A percentile compares a stretch with the other conserved stretches of the same genome.
phyloP scores from a whole-genome alignment of 1,140 invertebrate genomes.

The Temnothorax nylanderi region DNA sequence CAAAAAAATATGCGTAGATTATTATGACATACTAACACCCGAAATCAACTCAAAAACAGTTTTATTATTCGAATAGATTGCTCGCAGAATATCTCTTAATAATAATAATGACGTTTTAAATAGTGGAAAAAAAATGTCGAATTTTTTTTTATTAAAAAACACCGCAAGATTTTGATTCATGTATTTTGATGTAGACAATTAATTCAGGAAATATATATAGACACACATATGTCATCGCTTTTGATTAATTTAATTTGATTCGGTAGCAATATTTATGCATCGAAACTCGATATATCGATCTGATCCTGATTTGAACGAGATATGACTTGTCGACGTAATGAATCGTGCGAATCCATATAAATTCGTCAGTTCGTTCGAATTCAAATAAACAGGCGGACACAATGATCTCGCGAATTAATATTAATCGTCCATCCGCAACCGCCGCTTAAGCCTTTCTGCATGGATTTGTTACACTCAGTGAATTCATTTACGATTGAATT shows the following conservation, averaged over 20 bases:
- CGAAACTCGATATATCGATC: slow-evolving; percentile 36
- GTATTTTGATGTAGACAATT: slow-evolving; percentile 28
- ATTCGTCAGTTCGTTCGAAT: slow-evolving; percentile 32
- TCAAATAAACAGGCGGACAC: slow-evolving; percentile 48
- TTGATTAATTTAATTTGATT: slow-evolving; percentile 51
- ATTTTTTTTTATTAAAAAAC: neutral
- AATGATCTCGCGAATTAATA: slow-evolving; percentile 51
- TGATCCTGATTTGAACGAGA: slow-evolving; percentile 50
- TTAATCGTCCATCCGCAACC: slow-evolving; percentile 41
- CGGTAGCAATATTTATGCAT: slow-evolving; percentile 25
- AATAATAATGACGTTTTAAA: neutral
- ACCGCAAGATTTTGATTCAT: slow-evolving; percentile 9
- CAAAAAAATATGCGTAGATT: neutral
- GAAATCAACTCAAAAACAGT: neutral
- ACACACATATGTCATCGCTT: slow-evolving; percentile 9
- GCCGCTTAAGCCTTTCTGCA: slow-evolving; percentile 47
- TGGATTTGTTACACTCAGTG: slow-evolving; percentile 49
- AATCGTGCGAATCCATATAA: slow-evolving; percentile 47
- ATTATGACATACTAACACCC: neutral
- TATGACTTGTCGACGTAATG: slow-evolving; percentile 53
- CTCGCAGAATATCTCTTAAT: neutral
- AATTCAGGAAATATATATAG: slow-evolving; percentile 6
- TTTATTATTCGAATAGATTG: neutral
- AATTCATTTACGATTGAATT: slow-evolving; percentile 47
- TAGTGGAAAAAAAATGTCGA: neutral